These are phyloP conservation scores for Mnemiopsis leidyi DNA, from an alignment of 37 sponge, comb jelly and placozoan species.

Conservation along the genomic window DNA sequence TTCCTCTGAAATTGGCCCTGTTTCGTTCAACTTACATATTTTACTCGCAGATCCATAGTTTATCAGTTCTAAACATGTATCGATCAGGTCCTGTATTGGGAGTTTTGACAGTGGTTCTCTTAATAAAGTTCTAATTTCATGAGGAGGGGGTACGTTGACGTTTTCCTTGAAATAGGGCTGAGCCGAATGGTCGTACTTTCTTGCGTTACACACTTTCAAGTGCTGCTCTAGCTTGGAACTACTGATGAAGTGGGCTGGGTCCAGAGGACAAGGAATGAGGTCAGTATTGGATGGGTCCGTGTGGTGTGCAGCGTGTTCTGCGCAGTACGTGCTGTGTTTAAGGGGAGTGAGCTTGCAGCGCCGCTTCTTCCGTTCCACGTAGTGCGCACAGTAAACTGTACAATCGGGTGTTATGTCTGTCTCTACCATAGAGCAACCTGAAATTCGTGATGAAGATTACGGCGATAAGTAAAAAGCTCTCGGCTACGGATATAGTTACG, in stretches of 20 bases:
- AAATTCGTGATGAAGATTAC: too few species aligned
- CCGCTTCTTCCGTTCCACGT: conserved; percentile 44
- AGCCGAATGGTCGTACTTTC: not conserved
- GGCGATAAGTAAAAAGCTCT: too few species aligned
- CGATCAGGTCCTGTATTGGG: not conserved
- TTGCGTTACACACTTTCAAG: conserved; percentile 37
- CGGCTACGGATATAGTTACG: too few species aligned
- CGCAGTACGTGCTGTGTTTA: conserved; percentile 43
- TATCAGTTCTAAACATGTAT: not conserved
- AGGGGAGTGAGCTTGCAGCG: conserved; percentile 32
- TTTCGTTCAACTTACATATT: not conserved
- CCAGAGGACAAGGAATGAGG: conserved; percentile 26
- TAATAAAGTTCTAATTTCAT: not conserved
- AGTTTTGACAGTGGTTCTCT: conserved; percentile 7
- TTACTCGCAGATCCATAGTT: conserved; percentile 7
- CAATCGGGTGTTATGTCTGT: too few species aligned
- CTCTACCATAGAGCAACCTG: too few species aligned
- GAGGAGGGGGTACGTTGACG: not conserved
- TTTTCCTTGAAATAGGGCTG: not conserved
- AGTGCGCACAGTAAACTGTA: conserved; percentile 10
- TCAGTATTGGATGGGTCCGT: not conserved
- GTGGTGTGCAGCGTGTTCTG: conserved; percentile 26
- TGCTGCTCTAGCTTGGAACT: not conserved
- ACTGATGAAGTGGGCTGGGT: conserved; percentile 34
- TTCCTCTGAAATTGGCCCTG: not conserved